Conservation (phyloP, 2,888 invertebrate genomes). For the Drosophila mulleri region DNA sequence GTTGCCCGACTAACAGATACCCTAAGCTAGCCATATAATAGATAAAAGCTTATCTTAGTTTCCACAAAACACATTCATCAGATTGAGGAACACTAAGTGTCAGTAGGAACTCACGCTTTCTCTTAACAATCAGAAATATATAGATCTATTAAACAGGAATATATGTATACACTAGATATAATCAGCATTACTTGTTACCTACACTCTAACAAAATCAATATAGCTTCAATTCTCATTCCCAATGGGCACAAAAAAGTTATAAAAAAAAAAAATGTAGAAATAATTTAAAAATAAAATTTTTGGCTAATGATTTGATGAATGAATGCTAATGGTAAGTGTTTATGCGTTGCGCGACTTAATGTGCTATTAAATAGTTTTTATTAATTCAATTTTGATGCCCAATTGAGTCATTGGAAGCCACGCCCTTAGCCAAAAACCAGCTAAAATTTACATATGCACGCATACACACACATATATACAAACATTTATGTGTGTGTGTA, state of each 20-base stretch:
- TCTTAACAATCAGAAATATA: neutral
- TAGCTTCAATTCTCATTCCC: neutral
- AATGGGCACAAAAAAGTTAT: neutral
- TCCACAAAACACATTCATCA: neutral
- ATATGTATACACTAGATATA: neutral
- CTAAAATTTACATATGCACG: constrained; percentile 7
- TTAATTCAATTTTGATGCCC: constrained; percentile 46
- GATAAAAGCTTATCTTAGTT: no score
- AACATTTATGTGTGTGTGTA: neutral
- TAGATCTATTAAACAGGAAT: neutral
- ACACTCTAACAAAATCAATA: neutral
- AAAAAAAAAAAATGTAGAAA: neutral
- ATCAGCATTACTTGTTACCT: neutral
- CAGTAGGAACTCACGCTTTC: no score
- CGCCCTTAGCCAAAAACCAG: constrained; percentile 5
- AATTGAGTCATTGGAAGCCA: constrained; percentile 49
- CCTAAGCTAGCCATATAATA: neutral
- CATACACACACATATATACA: neutral
- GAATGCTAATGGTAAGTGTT: constrained; percentile 66
- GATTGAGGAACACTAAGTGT: no score
- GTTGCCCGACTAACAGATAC: neutral
- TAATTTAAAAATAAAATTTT: constrained; percentile 52
- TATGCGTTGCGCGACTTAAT: constrained; percentile 58
- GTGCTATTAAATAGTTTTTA: constrained; percentile 64
- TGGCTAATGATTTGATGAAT: constrained; percentile 72